Base-by-base conservation (phyloP, 2,797 vertebrate species). In the Phoebastria nigripes region DNA sequence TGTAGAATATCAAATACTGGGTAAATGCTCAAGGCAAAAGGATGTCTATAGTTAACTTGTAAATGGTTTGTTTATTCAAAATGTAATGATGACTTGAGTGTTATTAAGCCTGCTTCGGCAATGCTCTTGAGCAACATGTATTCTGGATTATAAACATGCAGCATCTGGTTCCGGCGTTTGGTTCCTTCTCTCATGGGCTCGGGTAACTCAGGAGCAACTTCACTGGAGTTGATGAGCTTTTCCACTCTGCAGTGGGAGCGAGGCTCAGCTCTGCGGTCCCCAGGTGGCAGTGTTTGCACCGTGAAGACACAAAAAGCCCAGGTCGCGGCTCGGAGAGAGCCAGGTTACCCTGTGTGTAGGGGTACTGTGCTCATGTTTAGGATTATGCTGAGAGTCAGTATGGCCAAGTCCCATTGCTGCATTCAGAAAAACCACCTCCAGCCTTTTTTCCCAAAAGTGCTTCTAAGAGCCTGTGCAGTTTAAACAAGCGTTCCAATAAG, bases 271-370 rank as follows among this genome's bases (percentile, higher is more conserved):
- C 28, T 15, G 31, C 52, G 4, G 25, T 58, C 82, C 61, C 33
- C 82, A 58, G 67, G 46, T 62, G 93, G 84, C 39, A n/a, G 21
- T 29, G 46, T 47, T n/a, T 2, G 56, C 79, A 11, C 58, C 24
- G 24, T 0, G 16, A 41, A 41, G 39, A 11, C 28, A 52, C 7
- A 7, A 4, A 42, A 33, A 29, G 3, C 11, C 25, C 44, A 0
- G 21, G 22, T 3, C 0, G 0, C 0, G 2, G 13, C 51, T 73
- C 0, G 1, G 25, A 8, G 35, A 35, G n/a, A 12, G 6, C 0
- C 44, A 2, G 56, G n/a, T 26, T 22, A 12, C 9, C 35, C 26
- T 0, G 19, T 4, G 44, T 13, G 8, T 4, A 7, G 35, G 28
- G 18, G 15, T 6, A 3, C 47, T 19, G 18, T 8, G 28, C 39